phyloP scores from a whole-genome alignment of 1,140 invertebrate species.

The silkworm (Bombyx mori) region ASM3026992v2 NC_085125.1:695501-696000 shows the following conservation, averaged over 20 bases:
- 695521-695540: too few species aligned
- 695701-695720: constrained; percentile 56
- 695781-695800: constrained; percentile 70
- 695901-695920: background rate
- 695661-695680: constrained; percentile 57
- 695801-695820: constrained; percentile 74
- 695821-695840: constrained; percentile 78
- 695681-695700: constrained; percentile 63
- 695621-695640: too few species aligned
- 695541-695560: too few species aligned
- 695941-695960: background rate
- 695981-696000: too few species aligned
- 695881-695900: too few species aligned
- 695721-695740: constrained; percentile 40
- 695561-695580: too few species aligned
- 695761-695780: constrained; percentile 59
- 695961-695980: background rate
- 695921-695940: background rate
- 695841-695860: constrained; percentile 10
- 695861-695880: background rate
- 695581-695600: too few species aligned
- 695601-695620: too few species aligned
- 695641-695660: too few species aligned
- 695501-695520: too few species aligned
- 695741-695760: constrained; percentile 26